These are phyloP conservation scores for Drosophila auraria DNA, from an alignment of 1,140 invertebrate genomes.

Conservation along the genomic window DNA sequence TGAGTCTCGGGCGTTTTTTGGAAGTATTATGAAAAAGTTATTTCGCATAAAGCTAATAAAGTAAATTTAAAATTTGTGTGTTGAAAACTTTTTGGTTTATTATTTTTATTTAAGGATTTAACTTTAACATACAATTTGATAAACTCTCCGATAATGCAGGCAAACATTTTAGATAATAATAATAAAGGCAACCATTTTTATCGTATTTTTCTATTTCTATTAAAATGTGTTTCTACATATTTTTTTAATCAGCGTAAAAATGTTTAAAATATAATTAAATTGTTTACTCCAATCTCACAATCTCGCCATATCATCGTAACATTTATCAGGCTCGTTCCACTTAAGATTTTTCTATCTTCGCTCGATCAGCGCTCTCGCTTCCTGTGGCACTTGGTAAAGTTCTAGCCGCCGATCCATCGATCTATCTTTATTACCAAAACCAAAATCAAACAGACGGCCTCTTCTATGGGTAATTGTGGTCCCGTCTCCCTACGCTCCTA, in stretches of 20 bases:
- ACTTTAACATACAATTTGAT: neutral
- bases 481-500: neutral
- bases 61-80: neutral
- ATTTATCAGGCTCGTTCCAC: constrained; percentile 34
- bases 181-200: too few species aligned
- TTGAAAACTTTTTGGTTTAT: neutral
- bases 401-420: constrained; percentile 35
- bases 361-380: constrained; percentile 23
- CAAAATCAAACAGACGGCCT: constrained; percentile 57
- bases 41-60: neutral
- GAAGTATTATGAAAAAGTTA: neutral
- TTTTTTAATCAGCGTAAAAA: neutral
- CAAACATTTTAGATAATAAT: neutral
- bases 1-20: neutral
- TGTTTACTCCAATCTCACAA: constrained; percentile 7
- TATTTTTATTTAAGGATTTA: neutral
- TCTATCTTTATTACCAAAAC: constrained; percentile 53
- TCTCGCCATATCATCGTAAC: constrained; percentile 2
- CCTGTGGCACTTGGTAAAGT: constrained; percentile 15
- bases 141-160: neutral
- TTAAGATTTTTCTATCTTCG: constrained; percentile 18
- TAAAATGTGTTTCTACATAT: neutral
- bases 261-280: constrained; percentile 33
- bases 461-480: constrained; percentile 42
- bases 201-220: neutral